Percentiles rank a stretch among this genome's conserved stretches.
These are phyloP conservation scores for Volucella inanis DNA, from an alignment of 2,888 invertebrate species.

Conservation along the genomic window DNA sequence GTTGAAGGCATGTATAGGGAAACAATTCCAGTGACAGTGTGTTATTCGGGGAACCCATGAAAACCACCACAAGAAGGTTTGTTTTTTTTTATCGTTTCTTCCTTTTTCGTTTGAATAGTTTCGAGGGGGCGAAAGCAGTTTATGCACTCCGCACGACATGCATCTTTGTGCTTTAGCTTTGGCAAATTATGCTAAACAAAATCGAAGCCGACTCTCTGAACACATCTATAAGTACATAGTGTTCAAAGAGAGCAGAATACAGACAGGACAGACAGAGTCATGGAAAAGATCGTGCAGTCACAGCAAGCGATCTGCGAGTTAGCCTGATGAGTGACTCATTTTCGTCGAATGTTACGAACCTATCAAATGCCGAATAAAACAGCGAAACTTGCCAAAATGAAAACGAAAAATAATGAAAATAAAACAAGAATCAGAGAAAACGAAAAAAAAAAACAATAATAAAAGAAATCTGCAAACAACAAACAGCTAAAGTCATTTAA, in stretches of 20 bases:
- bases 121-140: constrained; percentile 30
- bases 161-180: constrained; percentile 17
- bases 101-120: not conserved
- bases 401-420: not conserved
- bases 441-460: too few species aligned
- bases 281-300: constrained; percentile 22
- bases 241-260: constrained; percentile 4
- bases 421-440: not conserved
- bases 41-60: constrained; percentile 58
- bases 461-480: not conserved
- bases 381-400: constrained; percentile 4
- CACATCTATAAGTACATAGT: constrained; percentile 15
- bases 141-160: constrained; percentile 30
- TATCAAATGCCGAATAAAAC: constrained; percentile 10
- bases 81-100: too few species aligned
- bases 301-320: not conserved
- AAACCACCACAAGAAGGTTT: constrained; percentile 29
- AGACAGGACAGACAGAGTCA: not conserved
- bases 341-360: constrained; percentile 15
- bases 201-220: constrained; percentile 2
- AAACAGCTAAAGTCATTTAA: constrained; percentile 7
- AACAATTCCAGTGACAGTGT: constrained; percentile 35
- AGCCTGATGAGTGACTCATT: constrained; percentile 28
- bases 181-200: constrained; percentile 4
- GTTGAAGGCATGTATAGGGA: not conserved